A percentile compares a stretch with the other conserved stretches of the same genome.
These are phyloP conservation scores for Cettia cetti DNA, from an alignment of 2,113 vertebrate species.

Conservation along the genomic window DNA sequence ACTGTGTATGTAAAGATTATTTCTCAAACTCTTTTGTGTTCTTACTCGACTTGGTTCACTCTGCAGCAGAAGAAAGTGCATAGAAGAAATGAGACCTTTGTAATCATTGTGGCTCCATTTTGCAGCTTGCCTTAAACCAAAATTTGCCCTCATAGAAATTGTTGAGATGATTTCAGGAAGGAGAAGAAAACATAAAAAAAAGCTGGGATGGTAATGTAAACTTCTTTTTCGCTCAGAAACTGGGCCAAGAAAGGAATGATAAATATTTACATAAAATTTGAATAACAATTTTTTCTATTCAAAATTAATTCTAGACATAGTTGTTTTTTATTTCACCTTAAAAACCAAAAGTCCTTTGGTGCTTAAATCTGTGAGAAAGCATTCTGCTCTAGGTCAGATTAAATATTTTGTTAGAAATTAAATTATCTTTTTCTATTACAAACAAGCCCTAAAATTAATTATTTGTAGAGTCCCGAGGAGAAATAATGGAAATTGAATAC, in stretches of 20 bases:
- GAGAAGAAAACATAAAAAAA: background rate
- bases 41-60: background rate
- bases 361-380: background rate
- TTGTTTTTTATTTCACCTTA: background rate
- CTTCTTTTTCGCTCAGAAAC: background rate
- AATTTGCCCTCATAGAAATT: background rate
- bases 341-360: background rate
- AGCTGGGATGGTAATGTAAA: background rate
- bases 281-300: background rate
- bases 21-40: background rate
- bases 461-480: background rate
- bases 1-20: background rate
- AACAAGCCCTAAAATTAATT: background rate
- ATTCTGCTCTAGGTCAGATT: background rate
- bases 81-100: background rate
- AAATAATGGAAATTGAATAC: background rate
- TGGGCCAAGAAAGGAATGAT: background rate
- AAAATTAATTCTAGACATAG: background rate
- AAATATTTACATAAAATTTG: background rate
- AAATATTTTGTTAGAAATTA: background rate
- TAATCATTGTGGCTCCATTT: fast-evolving
- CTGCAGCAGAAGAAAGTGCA: background rate
- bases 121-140: background rate
- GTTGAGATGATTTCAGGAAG: background rate
- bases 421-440: background rate